Base-by-base conservation (phyloP, 2,888 invertebrate species). In the Stratiomys singularior region DNA sequence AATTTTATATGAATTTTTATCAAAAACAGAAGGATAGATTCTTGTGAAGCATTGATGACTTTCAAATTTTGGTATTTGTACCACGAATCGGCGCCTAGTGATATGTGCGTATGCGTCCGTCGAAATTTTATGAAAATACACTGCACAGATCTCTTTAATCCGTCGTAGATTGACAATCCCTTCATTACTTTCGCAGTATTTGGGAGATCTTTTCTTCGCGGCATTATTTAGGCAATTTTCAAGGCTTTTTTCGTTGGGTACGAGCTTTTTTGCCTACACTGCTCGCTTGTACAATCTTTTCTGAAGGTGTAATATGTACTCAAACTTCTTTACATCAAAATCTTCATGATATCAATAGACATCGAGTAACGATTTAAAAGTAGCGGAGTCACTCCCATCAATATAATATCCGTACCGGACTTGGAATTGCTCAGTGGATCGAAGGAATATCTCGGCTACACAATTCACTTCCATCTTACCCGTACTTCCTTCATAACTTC, bases 391-490 rank as follows among this genome's bases (percentile, higher is more conserved):
- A 64, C 64, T 30, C 15, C 28, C 64, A 28, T 30, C 64, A 28
- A 64, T 64, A n/a, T 64, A 64, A 64, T 13, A 64, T 11, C 64
- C 64, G n/a, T 64, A 64, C 15, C 60, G 60, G 0, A 60, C 23
- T 23, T 60, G 3, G 23, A 1, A 60, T 21, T 23, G 3, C 23
- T 60, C 60, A 11, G 11, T 15, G 23, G 2, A 60, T 25, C 60
- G 60, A 3, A 1, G 21, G 25, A 60, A 60, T 25, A 60, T 60
- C 18, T 60, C 2, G 23, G 23, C 2, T 0, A 60, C 60, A 1
- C 60, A 21, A 60, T 60, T 25, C 23, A 60, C 60, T 25, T 60
- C 60, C 60, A 60, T 60, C n/a, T n/a, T n/a, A n/a, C n/a, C n/a
- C n/a, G n/a, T n/a, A n/a, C n/a, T n/a, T n/a, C n/a, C n/a, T n/a